These are phyloP conservation scores for Acrocephalus kingi DNA, from an alignment of 2,113 vertebrate genomes.

Conservation along the genomic window DNA sequence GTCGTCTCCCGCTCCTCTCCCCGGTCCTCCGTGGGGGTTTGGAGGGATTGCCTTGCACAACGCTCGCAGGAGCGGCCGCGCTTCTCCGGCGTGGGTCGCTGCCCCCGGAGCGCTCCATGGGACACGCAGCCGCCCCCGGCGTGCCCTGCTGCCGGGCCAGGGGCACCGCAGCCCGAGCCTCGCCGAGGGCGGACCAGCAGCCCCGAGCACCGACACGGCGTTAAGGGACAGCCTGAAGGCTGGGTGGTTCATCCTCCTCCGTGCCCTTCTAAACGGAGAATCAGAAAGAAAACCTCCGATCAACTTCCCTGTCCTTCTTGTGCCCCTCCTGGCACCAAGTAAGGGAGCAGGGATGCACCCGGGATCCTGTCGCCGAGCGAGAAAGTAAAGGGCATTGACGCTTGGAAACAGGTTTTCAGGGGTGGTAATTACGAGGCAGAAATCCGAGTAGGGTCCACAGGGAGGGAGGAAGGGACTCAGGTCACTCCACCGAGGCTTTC, in stretches of 20 bases:
- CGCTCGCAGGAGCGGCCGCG: background rate
- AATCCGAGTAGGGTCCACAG: background rate
- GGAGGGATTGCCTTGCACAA: background rate
- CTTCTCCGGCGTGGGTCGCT: background rate
- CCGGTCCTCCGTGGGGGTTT: background rate
- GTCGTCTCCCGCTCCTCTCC: too few species aligned
- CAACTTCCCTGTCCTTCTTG: background rate
- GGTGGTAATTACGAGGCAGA: background rate
- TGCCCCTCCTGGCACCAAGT: background rate
- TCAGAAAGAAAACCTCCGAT: background rate
- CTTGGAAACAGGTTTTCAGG: background rate
- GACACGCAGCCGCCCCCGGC: background rate
- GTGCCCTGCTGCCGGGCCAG: background rate
- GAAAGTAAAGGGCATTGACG: background rate
- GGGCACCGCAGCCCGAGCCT: background rate
- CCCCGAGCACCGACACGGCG: background rate
- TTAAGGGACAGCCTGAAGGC: background rate
- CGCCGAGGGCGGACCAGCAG: background rate
- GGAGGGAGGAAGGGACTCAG: background rate
- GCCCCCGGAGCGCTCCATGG: background rate
- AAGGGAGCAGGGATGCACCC: background rate
- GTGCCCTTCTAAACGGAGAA: background rate
- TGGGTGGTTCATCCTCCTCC: background rate
- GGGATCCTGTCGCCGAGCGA: background rate
- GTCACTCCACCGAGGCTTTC: constrained; percentile 25